A percentile compares a stretch with the other conserved stretches of the same genome.
These are phyloP conservation scores for Dinomys branickii DNA, from an alignment of 2,113 vertebrate species.

Conservation along the genomic window DNA sequence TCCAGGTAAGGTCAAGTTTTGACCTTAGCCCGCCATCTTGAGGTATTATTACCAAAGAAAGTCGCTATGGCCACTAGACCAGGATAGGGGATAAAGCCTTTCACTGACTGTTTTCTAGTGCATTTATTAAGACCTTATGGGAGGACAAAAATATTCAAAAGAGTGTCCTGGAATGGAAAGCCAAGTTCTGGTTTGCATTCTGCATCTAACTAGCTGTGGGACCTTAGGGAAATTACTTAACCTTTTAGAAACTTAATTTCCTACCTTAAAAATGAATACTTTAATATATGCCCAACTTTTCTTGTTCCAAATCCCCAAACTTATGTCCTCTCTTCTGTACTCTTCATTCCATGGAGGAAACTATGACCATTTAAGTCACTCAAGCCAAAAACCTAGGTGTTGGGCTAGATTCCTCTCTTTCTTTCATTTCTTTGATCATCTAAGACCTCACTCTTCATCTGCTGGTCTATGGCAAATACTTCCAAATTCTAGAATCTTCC, in stretches of 20 bases:
- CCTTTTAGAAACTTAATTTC: constrained; percentile 55
- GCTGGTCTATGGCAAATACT: not conserved
- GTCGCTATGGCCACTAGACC: not conserved
- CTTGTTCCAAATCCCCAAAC: constrained; percentile 19
- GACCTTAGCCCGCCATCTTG: not conserved
- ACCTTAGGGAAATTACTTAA: constrained; percentile 20
- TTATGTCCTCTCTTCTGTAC: not conserved
- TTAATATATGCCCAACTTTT: not conserved
- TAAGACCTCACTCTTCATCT: not conserved
- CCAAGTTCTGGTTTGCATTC: constrained; percentile 40
- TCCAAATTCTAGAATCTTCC: constrained; percentile 5
- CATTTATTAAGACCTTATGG: constrained; percentile 4
- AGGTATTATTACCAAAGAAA: constrained; percentile 10
- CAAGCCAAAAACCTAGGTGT: not conserved
- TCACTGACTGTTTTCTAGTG: constrained; percentile 49
- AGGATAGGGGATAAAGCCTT: not conserved
- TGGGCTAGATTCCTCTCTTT: not conserved
- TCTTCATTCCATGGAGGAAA: constrained; percentile 10
- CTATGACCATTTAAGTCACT: not conserved
- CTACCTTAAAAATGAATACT: constrained; percentile 28
- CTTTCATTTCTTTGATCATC: not conserved
- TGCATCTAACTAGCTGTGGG: constrained; percentile 29
- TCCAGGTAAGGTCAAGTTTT: constrained; percentile 43
- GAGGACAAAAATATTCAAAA: constrained; percentile 35
- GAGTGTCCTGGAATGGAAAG: constrained; percentile 33